Evolutionary conservation across 2,113 vertebrate genomes (phyloP), one percentile per base, ranked within the genome.

Genomic region (Apeltes quadracus): DNA sequence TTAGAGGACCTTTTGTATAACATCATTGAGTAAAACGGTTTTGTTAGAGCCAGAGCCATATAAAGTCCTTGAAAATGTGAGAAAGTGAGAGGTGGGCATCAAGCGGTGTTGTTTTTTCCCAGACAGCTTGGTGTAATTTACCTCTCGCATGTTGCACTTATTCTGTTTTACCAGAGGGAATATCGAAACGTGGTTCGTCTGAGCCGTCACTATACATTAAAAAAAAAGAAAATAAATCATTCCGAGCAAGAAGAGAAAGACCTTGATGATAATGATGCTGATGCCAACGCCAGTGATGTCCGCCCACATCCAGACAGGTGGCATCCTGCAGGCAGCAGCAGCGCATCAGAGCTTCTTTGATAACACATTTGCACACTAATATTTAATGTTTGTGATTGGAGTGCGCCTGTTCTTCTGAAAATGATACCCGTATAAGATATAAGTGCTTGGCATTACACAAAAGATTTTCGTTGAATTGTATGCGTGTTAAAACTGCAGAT

Each of bases 231-330:
- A 76, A 77, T 58, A 58, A 74, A 78, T 64, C 68, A 79, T 67
- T 85, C 75, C 85, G 75, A 78, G 79, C 65, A 75, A 62, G 43
- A 22, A 63, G 74, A 76, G 59, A 57, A 78, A 65, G 71, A 85
- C 74, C 71, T 81, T 87, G 77, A 83, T 74, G 73, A 75, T 77
- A 75, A 71, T 55, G 69, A 85, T 62, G 82, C 61, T 39, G 62
- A 74, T 66, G 65, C 80, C 65, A 71, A 64, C 81, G 61, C 84
- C 81, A 80, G 18, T 66, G 81, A 76, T 80, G 70, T 75, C 76
- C 79, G 22, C 88, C 88, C 80, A 89, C 86, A 69, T 78, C 25
- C 66, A 80, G 69, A 86, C 85, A 90, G 86, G 88, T 88, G 86
- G 84, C 43, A 22, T 88, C 84, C 84, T 86, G 81, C 83, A 75